Base-by-base conservation (phyloP, 2,113 vertebrate genomes). In the Collichthys lucidus region DNA sequence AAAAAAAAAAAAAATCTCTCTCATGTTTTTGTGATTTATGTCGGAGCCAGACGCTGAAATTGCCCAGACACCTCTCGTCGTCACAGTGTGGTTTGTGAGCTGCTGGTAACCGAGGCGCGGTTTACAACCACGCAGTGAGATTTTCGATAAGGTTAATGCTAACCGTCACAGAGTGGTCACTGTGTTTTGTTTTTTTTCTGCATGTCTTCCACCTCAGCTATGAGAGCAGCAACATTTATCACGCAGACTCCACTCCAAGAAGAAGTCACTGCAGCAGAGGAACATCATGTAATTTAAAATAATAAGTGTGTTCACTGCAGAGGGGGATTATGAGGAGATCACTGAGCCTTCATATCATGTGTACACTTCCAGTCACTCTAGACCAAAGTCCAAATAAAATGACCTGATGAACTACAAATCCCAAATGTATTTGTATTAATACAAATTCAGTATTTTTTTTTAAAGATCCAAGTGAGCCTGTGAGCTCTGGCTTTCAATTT, bases 21-120 rank as follows among this genome's bases (percentile, higher is more conserved):
- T 60, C 31, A 8, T 60, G 59, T 20, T 49, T 35, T 80, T 79
- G 49, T 77, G 40, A 83, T 67, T 65, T 53, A 66, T 20, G 12
- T 52, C 3, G 4, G 56, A 76, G 59, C 72, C 70, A 82, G 87
- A 92, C 68, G 46, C 86, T 91, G 93, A 92, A 91, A 85, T 92
- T 92, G 90, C 92, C 90, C 90, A 79, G 72, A 85, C 78, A 73
- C 83, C 67, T 70, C 19, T 53, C 74, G 77, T 90, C 61, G 29
- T 92, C 86, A 87, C 86, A 74, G 91, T 68, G 88, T 88, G 85
- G 67, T 79, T 88, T 70, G 74, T 87, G 76, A 46, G 74, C 49
- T 60, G 65, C 31, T 40, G 31, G 64, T 47, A 47, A 79, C 69
- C 26, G 70, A 73, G 35, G 35, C 35, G 35, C 35, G 35, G 35